A percentile compares a stretch with the other conserved stretches of the same genome.
Evolutionary conservation across 2,797 vertebrate genomes (phyloP).

Genomic region (Paedocypris micromegethes): DNA sequence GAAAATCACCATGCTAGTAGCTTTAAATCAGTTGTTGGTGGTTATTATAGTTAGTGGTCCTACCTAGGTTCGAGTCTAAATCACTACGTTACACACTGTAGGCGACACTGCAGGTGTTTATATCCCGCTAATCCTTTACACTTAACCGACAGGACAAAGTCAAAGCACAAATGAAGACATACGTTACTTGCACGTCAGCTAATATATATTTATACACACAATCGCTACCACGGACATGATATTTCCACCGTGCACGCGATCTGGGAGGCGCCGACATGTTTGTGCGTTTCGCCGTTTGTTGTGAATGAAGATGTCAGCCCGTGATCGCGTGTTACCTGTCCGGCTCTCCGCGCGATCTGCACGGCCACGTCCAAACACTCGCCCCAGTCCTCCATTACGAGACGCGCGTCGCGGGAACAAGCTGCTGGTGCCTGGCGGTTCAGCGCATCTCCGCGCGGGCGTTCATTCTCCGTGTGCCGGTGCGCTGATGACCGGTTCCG

Average conservation of each 20-base stretch:
- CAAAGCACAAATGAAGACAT: too few relatives aligned
- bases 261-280: too few relatives aligned
- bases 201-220: too few relatives aligned
- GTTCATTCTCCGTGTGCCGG: not conserved
- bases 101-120: too few relatives aligned
- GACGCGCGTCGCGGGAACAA: not conserved
- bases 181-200: too few relatives aligned
- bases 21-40: too few relatives aligned
- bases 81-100: too few relatives aligned
- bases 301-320: not conserved
- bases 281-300: not conserved
- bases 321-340: conserved; percentile 63
- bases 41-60: too few relatives aligned
- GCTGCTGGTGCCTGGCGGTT: not conserved
- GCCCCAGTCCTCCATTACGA: conserved; percentile 60
- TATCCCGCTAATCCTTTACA: too few relatives aligned
- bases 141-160: too few relatives aligned
- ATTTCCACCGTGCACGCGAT: not conserved
- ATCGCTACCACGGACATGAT: not conserved
- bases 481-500: not conserved
- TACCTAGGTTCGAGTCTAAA: too few relatives aligned
- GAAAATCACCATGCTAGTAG: too few relatives aligned
- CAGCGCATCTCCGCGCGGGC: conserved; percentile 6
- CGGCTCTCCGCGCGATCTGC: conserved; percentile 70
- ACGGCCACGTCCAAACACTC: conserved; percentile 72